Evolutionary conservation across 1,140 invertebrate genomes (phyloP), one percentile per base, ranked within the genome.

Genomic region (Cyphomyrmex costatus): DNA sequence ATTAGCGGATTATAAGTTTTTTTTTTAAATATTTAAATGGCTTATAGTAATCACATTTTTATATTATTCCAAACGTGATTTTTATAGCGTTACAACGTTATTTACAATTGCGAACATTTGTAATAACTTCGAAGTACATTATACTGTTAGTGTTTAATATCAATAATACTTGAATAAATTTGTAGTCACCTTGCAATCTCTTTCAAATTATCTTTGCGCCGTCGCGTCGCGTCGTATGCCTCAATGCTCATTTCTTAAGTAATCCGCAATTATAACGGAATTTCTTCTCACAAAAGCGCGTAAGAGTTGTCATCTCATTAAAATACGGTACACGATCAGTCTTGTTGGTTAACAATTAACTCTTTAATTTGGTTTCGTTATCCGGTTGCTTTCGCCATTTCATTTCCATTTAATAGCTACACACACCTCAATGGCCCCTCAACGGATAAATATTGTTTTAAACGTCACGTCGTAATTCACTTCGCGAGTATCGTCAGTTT

Each of bases 361-460:
- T 70, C 33, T 70, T 80, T 61, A 80, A 70, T 70, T 58, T 80
- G 16, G 65, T 70, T 70, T 70, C 51, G 65, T 80, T 42, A 80
- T 36, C 10, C 65, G 33, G 0, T 56, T 21, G 58, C 74, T 78
- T 78, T 78, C 74, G 78, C 65, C 21, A 70, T 66, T 80, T 80
- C 14, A 58, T 70, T 70, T 70, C 33, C 33, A 70, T 14, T 80
- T 80, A 56, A 80, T 68, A 30, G 8, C 61, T 56, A 56, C 30
- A 2, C 78, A n/a, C 30, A 56, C 19, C 58, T 30, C 5, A 42
- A 46, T n/a, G 21, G 21, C 21, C 21, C 4, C 14, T 7, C 10
- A 49, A 63, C 21, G 21, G 33, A 80, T 80, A 80, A 78, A 79
- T 68, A 70, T 80, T 70, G 33, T 42, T 58, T 80, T 70, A 80